Evolutionary conservation across 2,113 vertebrate species (phyloP).

Genomic region (Lasiurus cinereus): DNA sequence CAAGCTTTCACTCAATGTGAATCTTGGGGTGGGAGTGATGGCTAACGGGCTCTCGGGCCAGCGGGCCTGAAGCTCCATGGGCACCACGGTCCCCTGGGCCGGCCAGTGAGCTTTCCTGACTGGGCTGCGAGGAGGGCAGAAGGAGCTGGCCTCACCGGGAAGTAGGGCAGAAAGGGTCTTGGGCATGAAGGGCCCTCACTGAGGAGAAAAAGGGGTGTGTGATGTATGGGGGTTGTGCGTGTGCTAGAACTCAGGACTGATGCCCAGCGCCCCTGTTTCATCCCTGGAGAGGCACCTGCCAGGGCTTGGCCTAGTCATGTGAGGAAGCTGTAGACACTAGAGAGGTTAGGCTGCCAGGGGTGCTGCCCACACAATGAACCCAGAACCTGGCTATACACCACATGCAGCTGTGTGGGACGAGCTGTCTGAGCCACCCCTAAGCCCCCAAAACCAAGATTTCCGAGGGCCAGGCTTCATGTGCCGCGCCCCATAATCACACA

Average conservation of each 20-base stretch:
- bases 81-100: no score
- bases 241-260: background rate
- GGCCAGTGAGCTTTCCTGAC: background rate
- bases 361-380: background rate
- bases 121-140: no score
- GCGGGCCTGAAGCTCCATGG: background rate
- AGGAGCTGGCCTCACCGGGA: background rate
- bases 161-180: background rate
- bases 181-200: background rate
- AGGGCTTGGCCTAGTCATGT: accelerated
- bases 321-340: background rate
- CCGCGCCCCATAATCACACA: accelerated
- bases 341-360: no score
- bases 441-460: background rate
- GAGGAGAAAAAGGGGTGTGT: background rate
- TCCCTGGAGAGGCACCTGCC: background rate
- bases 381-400: background rate
- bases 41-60: background rate
- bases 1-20: background rate
- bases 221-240: accelerated
- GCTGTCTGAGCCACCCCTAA: background rate
- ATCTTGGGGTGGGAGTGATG: background rate
- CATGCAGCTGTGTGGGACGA: background rate
- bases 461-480: background rate
- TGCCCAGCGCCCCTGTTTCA: accelerated